These are phyloP conservation scores for Chrysogorgia sp. DNA, from an alignment of 92 coral and sea anemone species.

Conservation along the genomic window DNA sequence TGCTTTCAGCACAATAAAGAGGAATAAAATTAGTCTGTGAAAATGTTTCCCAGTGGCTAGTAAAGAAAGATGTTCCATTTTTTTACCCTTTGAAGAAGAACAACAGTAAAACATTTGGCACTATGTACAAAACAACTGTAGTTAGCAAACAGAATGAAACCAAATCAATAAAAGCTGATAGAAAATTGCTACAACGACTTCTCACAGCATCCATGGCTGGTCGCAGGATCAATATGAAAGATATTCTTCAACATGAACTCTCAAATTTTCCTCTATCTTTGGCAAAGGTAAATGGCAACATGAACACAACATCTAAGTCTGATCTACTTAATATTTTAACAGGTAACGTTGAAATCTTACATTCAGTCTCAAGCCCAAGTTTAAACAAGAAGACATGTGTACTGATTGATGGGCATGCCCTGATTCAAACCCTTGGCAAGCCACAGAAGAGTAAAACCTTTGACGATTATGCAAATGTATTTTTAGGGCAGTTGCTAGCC, in stretches of 20 bases:
- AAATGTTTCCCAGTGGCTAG: not conserved
- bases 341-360: not conserved
- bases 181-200: constrained; percentile 20
- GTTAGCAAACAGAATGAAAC: constrained; percentile 13
- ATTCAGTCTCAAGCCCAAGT: constrained; percentile 1
- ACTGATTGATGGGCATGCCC: constrained; percentile 33
- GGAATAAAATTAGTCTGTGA: not conserved
- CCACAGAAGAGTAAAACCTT: constrained; percentile 31
- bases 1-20: constrained; percentile 9
- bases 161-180: constrained; percentile 24
- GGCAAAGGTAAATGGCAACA: constrained; percentile 31
- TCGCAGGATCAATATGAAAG: constrained; percentile 1
- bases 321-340: not conserved
- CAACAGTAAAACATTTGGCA: constrained; percentile 5
- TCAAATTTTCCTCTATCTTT: constrained; percentile 17
- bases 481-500: constrained; percentile 6
- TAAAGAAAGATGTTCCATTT: constrained; percentile 7
- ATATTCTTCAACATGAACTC: constrained; percentile 29
- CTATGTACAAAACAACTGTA: not conserved
- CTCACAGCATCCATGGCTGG: constrained; percentile 37
- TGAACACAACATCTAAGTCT: constrained; percentile 23
- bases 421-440: constrained; percentile 7
- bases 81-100: constrained; percentile 11
- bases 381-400: not conserved
- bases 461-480: constrained; percentile 10